phyloP scores from a whole-genome alignment of 2,797 vertebrate species.

The Crenichthys baileyi region DNA sequence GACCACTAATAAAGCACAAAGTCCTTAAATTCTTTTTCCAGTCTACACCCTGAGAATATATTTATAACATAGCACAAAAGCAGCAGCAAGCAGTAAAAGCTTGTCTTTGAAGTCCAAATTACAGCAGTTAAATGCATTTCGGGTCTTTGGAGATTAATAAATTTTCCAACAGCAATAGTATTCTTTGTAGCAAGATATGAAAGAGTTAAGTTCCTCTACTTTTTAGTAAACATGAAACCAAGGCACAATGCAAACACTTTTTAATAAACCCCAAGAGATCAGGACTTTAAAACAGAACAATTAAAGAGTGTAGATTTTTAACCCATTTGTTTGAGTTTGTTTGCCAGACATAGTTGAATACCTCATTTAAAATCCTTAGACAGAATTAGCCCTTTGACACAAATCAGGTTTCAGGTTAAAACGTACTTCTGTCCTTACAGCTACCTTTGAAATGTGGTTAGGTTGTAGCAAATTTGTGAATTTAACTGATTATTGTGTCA shows the following conservation, averaged over 20 bases:
- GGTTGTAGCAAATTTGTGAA: too few species aligned
- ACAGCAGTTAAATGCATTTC: neutral
- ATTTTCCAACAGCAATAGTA: neutral
- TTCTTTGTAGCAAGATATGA: neutral
- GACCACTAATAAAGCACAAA: neutral
- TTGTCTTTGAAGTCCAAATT: slow-evolving; percentile 1
- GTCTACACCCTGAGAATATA: neutral
- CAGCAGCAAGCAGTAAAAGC: neutral
- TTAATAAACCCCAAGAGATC: neutral
- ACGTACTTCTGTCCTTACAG: too few species aligned
- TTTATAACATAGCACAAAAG: neutral
- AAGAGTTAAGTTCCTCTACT: neutral
- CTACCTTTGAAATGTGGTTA: too few species aligned
- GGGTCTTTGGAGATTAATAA: neutral
- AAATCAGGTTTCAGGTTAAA: too few species aligned
- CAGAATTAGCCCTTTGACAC: too few species aligned
- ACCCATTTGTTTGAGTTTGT: neutral
- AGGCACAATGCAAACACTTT: neutral
- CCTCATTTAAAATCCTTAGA: too few species aligned
- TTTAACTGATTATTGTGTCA: too few species aligned
- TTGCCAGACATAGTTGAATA: neutral
- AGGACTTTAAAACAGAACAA: neutral
- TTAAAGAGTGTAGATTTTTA: neutral
- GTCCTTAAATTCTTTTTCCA: neutral
- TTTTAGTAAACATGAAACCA: neutral